These are phyloP conservation scores for Notolepis coatsorum DNA, from an alignment of 2,797 vertebrate genomes.

Conservation along the genomic window DNA sequence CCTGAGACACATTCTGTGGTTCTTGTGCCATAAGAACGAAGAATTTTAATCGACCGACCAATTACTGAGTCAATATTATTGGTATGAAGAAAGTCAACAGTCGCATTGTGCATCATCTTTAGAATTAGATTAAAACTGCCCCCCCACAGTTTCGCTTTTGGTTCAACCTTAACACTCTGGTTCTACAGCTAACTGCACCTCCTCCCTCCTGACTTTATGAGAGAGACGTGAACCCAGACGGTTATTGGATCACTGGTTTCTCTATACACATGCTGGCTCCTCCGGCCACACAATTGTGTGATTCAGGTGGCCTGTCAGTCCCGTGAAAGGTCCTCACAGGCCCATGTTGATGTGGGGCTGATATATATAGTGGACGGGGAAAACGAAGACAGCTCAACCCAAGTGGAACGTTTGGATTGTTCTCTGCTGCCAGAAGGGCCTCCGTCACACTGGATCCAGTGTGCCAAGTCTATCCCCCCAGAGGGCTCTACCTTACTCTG, in stretches of 20 bases:
- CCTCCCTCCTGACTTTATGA: constrained; percentile 70
- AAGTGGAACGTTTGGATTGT: constrained; percentile 77
- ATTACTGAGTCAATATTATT: constrained; percentile 47
- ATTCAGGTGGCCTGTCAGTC: constrained; percentile 78
- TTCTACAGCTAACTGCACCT: constrained; percentile 41
- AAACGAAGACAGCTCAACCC: constrained; percentile 73
- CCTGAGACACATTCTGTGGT: constrained; percentile 44
- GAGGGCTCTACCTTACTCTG: constrained; percentile 70
- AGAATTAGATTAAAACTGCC: constrained; percentile 38
- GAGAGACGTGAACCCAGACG: constrained; percentile 77
- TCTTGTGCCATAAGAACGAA: constrained; percentile 46
- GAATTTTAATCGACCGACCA: constrained; percentile 25
- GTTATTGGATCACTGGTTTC: constrained; percentile 77
- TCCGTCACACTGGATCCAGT: constrained; percentile 68
- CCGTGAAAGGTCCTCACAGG: constrained; percentile 70
- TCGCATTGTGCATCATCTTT: constrained; percentile 18
- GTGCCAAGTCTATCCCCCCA: constrained; percentile 64
- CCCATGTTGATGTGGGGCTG: constrained; percentile 68
- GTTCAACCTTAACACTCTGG: constrained; percentile 54
- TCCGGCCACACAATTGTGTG: constrained; percentile 73
- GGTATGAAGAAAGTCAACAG: constrained; percentile 32
- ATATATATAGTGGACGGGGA: constrained; percentile 69
- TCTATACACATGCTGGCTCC: constrained; percentile 74
- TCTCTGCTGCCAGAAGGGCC: constrained; percentile 63
- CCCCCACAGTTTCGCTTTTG: constrained; percentile 53